Evolutionary conservation across 2,113 vertebrate genomes (phyloP).

Genomic region (Otolemur garnettii): DNA sequence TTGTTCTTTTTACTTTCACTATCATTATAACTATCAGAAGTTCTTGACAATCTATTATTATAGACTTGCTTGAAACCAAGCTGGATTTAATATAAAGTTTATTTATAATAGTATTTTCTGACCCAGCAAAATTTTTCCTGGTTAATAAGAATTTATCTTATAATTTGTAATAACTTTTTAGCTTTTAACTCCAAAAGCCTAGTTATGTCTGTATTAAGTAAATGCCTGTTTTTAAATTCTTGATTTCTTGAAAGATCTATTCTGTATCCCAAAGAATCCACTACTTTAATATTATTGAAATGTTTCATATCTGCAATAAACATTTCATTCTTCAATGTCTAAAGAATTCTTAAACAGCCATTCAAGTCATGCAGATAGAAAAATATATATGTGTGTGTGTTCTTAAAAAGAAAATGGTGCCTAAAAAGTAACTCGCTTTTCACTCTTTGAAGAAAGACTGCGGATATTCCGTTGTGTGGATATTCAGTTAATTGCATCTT

Average conservation of each 20-base stretch:
- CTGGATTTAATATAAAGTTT: slow-evolving; percentile 60
- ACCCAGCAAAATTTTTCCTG: slow-evolving; percentile 61
- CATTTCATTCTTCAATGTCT: slow-evolving; percentile 66
- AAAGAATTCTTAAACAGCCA: slow-evolving; percentile 57
- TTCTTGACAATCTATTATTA: slow-evolving; percentile 46
- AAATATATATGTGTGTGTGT: too few relatives aligned
- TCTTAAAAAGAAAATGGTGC: not conserved
- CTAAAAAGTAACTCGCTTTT: slow-evolving; percentile 38
- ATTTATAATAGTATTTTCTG: slow-evolving; percentile 51
- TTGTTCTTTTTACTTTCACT: not conserved
- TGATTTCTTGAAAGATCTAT: slow-evolving; percentile 33
- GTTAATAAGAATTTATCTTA: slow-evolving; percentile 72
- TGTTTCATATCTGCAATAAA: slow-evolving; percentile 52
- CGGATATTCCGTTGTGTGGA: not conserved
- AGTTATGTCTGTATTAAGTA: slow-evolving; percentile 69
- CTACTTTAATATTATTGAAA: slow-evolving; percentile 75
- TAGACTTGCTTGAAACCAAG: slow-evolving; percentile 59
- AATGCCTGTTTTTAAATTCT: slow-evolving; percentile 67
- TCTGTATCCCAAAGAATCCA: slow-evolving; percentile 33
- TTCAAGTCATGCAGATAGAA: not conserved
- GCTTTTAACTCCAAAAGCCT: slow-evolving; percentile 73
- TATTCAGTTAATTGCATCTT: slow-evolving; percentile 51
- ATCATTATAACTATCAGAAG: slow-evolving; percentile 5
- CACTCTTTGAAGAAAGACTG: not conserved
- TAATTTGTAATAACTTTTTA: slow-evolving; percentile 77